phyloP scores from a whole-genome alignment of 2,113 vertebrate species.

The Trogon surrucura region DNA sequence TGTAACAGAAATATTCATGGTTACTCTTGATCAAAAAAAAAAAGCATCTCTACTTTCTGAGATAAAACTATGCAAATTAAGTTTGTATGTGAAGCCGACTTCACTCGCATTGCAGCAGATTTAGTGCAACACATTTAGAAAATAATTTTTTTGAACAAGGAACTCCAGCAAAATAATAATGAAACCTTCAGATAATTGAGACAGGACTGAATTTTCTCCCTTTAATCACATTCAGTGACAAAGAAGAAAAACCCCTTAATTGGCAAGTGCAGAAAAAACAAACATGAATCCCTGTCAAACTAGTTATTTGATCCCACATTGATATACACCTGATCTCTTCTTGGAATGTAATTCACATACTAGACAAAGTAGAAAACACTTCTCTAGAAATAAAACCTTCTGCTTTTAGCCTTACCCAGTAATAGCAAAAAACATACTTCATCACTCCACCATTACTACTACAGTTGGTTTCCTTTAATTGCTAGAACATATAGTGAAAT shows the following conservation, averaged over 20 bases:
- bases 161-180: neutral
- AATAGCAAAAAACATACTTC: neutral
- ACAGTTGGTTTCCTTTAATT: slow-evolving; percentile 18
- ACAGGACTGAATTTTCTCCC: neutral
- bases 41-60: neutral
- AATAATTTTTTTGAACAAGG: neutral
- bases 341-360: neutral
- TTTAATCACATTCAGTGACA: neutral
- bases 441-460: neutral
- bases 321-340: slow-evolving; percentile 35
- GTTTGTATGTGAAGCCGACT: neutral
- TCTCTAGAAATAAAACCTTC: neutral
- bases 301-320: slow-evolving; percentile 38
- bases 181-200: neutral
- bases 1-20: neutral
- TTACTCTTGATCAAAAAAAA: neutral
- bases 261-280: slow-evolving; percentile 4
- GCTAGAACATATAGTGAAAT: neutral
- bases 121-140: neutral
- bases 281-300: slow-evolving; percentile 31
- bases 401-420: neutral
- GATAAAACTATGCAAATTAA: neutral
- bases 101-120: neutral
- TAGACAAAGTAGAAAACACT: neutral
- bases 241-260: neutral